Evolutionary conservation across 2,888 invertebrate species (phyloP), one percentile per base, ranked within the genome.

Genomic region (Lithophane leautieri): DNA sequence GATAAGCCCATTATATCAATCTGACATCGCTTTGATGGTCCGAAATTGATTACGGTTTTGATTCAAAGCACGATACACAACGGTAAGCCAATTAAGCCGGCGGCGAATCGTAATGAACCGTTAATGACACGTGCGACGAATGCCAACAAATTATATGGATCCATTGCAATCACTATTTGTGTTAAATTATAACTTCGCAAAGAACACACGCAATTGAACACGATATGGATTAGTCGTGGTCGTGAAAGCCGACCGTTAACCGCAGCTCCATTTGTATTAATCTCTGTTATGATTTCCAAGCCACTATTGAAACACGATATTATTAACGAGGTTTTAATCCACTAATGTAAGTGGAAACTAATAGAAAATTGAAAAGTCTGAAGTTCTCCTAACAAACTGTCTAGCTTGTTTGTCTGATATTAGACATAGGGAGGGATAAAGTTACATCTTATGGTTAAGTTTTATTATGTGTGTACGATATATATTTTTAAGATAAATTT

Each of bases 31-130:
- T 90, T 90, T 89, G 87, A 90, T 89, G 84, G 87, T 80, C 84
- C 86, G 86, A 91, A 91, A 91, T 92, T 90, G 90, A 91, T 90
- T 88, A 88, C 79, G 81, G 84, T 92, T 93, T 89, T 88, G 91
- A 95, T 95, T 95, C 95, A 90, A 92, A 88, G 92, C 95, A 95
- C 95, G 94, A 84, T 90, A 89, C 82, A 87, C 91, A 94, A 94
- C 94, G 93, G 94, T 93, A 92, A 93, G 93, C 92, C 94, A 95
- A 96, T 96, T 95, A 95, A 93, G 91, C 90, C 90, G 90, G 79
- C 88, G 91, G 91, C 92, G 91, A 93, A 91, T 92, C 89, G 92
- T 94, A 95, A 95, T 95, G 94, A 94, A 95, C 95, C 94, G 95
- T 95, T 95, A 94, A 95, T 94, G 91, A 93, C 88, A 89, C 92